phyloP scores from a whole-genome alignment of 2,113 vertebrate species.

The Thryonomys swinderianus region DNA sequence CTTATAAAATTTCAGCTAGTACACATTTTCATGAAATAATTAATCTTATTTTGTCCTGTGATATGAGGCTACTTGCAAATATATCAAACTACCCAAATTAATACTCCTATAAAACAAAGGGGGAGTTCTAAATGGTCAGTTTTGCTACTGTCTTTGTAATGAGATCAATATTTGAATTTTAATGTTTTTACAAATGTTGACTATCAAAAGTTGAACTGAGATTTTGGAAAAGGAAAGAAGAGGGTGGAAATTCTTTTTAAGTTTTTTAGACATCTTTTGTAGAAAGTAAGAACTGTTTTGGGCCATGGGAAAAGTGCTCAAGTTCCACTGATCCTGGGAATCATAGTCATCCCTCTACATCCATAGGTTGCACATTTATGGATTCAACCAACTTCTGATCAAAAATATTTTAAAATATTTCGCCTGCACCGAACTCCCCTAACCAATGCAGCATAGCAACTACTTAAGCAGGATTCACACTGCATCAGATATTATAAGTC shows the following conservation, averaged over 20 bases:
- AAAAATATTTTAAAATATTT: too few species aligned
- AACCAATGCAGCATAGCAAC: too few species aligned
- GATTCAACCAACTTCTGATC: too few species aligned
- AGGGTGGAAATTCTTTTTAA: neutral
- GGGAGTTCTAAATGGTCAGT: neutral
- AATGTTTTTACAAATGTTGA: slow-evolving; percentile 8
- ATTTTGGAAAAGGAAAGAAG: neutral
- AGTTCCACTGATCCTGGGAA: neutral
- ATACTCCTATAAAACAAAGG: neutral
- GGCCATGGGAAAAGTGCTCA: too few species aligned
- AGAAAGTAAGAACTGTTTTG: neutral
- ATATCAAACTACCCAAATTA: slow-evolving; percentile 37
- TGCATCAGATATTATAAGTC: too few species aligned
- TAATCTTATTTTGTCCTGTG: neutral
- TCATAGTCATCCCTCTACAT: neutral
- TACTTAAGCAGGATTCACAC: too few species aligned
- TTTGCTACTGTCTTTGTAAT: slow-evolving; percentile 3
- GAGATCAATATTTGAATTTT: slow-evolving; percentile 34
- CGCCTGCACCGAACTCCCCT: too few species aligned
- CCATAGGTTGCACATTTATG: too few species aligned
- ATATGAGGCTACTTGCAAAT: neutral
- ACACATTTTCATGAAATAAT: slow-evolving; percentile 24
- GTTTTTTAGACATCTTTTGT: neutral
- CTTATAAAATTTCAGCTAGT: slow-evolving; percentile 11
- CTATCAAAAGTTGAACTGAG: slow-evolving; percentile 33